phyloP scores from a whole-genome alignment of 2,888 invertebrate genomes.

The Drosophila putrida region DNA sequence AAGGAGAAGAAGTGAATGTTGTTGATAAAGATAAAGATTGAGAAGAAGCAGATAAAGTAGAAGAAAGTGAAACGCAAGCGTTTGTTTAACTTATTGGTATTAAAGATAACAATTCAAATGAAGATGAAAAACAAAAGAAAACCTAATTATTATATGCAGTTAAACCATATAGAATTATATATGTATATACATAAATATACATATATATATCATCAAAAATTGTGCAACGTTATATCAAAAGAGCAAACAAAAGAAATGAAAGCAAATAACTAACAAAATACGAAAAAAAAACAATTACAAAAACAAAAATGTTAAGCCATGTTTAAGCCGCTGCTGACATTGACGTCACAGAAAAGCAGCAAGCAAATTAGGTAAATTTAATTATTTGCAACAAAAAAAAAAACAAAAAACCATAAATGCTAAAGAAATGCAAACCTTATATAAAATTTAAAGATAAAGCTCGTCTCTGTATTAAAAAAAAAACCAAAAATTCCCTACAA shows the following conservation, averaged over 20 bases:
- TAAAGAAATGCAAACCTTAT: conserved; percentile 37
- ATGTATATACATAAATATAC: conserved; percentile 30
- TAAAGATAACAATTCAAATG: conserved; percentile 24
- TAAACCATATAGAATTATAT: conserved; percentile 56
- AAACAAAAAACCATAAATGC: conserved; percentile 3
- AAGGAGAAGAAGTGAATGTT: conserved; percentile 1
- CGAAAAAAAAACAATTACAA: conserved; percentile 10
- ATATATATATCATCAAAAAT: conserved; percentile 62
- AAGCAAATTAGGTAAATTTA: conserved; percentile 35
- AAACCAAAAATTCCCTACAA: conserved; percentile 35
- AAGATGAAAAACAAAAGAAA: conserved; percentile 22
- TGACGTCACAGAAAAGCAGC: conserved; percentile 11
- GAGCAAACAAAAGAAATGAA: conserved; percentile 43
- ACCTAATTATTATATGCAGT: conserved; percentile 59
- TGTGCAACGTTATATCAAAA: conserved; percentile 76
- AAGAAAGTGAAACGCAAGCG: conserved; percentile 16
- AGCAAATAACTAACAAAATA: conserved; percentile 23
- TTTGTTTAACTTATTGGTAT: conserved; percentile 60
- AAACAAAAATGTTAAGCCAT: conserved; percentile 23
- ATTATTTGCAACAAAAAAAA: conserved; percentile 34
- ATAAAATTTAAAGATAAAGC: conserved; percentile 37
- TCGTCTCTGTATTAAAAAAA: conserved; percentile 52
- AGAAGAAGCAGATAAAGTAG: neutral
- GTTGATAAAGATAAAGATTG: neutral
- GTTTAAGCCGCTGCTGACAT: conserved; percentile 29